These are phyloP conservation scores for Bubalus kerabau DNA, from an alignment of 2,113 vertebrate genomes.

Conservation along the genomic window DNA sequence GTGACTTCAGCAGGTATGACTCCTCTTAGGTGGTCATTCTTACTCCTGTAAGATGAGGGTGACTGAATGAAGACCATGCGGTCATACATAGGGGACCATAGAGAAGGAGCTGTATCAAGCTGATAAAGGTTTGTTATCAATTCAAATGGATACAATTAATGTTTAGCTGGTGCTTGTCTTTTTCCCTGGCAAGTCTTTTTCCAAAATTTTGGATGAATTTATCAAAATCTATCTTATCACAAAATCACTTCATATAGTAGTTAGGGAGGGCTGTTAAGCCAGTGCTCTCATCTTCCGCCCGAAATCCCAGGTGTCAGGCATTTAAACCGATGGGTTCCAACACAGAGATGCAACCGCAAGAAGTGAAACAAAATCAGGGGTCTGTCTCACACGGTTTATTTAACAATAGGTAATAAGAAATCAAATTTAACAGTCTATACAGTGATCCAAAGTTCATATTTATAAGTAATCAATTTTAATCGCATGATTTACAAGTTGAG, in stretches of 20 bases:
- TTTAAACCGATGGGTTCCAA: not conserved
- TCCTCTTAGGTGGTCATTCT: not conserved
- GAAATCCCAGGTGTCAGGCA: constrained; percentile 32
- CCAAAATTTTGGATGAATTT: not conserved
- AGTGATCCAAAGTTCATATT: constrained; percentile 90
- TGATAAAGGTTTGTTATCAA: not conserved
- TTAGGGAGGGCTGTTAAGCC: not conserved
- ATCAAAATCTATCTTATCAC: not conserved
- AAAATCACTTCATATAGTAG: not conserved
- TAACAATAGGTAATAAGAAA: constrained; percentile 91
- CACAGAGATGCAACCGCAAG: constrained; percentile 32
- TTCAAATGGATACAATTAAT: not conserved
- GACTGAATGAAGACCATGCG: not conserved
- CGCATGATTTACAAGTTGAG: constrained; percentile 90
- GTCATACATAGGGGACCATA: not conserved
- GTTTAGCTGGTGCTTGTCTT: not conserved
- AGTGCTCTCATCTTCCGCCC: not conserved
- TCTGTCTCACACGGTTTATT: constrained; percentile 91
- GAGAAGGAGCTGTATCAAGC: not conserved
- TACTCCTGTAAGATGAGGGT: not conserved
- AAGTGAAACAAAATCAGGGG: constrained; percentile 74
- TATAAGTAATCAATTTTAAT: constrained; percentile 90
- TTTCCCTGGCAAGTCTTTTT: not conserved
- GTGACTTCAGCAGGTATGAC: not conserved
- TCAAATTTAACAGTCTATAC: constrained; percentile 91